Base-by-base conservation (phyloP, 1,140 invertebrate species). In the Habropoda laboriosa region DNA sequence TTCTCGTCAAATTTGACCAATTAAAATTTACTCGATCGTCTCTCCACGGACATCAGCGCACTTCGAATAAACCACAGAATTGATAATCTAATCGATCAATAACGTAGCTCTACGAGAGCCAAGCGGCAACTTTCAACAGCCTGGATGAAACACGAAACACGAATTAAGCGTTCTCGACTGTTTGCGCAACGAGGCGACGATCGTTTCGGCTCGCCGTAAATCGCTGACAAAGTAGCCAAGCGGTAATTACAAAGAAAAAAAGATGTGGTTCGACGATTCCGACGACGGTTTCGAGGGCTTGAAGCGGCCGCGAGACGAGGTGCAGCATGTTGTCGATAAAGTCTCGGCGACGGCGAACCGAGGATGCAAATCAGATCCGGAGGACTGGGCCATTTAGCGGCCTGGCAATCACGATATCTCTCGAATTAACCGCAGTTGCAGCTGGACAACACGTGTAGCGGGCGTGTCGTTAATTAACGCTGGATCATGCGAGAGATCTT, bases 391-490 rank as follows among this genome's bases (percentile, higher is more conserved):
- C 73, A 66, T 61, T 76, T 45, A 55, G 38, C 72, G 32, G 45
- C 35, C 32, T n/a, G 8, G 38, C 40, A 57, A 76, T 76, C 73
- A 30, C 21, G 35, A 58, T 51, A 60, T 73, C 71, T 12, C 21
- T 32, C 21, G 57, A 27, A 35, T 49, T 32, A 61, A 49, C 40
- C 40, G 40, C 53, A 18, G 30, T 16, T n/a, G 40, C 42, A 4
- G 13, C 51, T 10, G 27, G 24, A 42, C 38, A 24, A 78, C 77
- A 79, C 58, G 77, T 79, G 77, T 79, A 73, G 35, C 47, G 1
- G 38, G 35, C 70, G 42, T 38, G 70, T 70, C 16, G 78, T 75
- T 80, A 80, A 80, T 66, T 80, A 66, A 75, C 78, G 71, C 3
- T 30, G 60, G 7, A 45, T 47, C 60, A 21, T 13, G 5, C n/a